Evolutionary conservation across 2,113 vertebrate genomes (phyloP).

Genomic region (Eidolon helvum): DNA sequence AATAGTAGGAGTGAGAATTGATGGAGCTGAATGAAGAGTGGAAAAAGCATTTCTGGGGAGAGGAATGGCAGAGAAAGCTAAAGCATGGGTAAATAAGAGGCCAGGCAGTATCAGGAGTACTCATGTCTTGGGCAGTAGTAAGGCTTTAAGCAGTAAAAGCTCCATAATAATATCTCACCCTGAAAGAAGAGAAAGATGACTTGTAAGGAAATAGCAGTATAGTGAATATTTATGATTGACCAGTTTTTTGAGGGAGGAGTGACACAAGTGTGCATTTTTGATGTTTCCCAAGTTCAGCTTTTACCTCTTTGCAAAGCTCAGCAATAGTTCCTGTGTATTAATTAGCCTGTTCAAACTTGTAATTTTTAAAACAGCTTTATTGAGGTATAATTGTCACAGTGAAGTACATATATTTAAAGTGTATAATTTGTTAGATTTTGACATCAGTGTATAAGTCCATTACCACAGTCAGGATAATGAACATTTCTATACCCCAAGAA

Average conservation of each 20-base stretch:
- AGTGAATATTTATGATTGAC: neutral
- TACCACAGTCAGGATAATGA: neutral
- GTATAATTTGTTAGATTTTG: neutral
- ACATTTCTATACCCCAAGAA: neutral
- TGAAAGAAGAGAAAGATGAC: neutral
- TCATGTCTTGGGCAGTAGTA: neutral
- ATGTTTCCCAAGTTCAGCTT: neutral
- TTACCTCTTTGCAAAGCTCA: neutral
- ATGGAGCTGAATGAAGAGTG: neutral
- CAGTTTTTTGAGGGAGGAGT: neutral
- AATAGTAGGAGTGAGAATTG: neutral
- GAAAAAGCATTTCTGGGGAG: neutral
- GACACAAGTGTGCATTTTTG: neutral
- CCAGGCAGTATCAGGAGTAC: neutral
- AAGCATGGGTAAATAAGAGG: neutral
- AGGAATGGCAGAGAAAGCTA: neutral
- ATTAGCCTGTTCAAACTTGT: neutral
- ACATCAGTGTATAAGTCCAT: neutral
- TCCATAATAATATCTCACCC: neutral
- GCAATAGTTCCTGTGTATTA: constrained; percentile 4
- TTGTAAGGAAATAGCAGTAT: neutral
- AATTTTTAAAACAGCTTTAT: neutral
- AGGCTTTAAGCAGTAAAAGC: neutral
- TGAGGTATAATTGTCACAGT: neutral
- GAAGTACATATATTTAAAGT: neutral